Evolutionary conservation across 2,888 invertebrate species (phyloP).

Genomic region (Molanna angustata): DNA sequence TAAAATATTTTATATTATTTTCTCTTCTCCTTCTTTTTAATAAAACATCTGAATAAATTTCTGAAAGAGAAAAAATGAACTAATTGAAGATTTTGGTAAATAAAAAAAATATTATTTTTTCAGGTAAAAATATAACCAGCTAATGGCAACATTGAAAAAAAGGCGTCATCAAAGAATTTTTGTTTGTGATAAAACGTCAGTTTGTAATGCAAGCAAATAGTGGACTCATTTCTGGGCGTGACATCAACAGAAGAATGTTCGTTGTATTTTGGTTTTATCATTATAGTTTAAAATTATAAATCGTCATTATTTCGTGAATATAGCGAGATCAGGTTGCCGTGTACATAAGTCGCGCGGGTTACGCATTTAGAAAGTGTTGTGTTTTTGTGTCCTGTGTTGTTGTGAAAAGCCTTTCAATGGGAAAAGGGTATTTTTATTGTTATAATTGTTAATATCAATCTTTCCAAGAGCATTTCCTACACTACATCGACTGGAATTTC

Average conservation of each 20-base stretch:
- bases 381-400: background rate
- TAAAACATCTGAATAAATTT: too few species aligned
- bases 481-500: too few species aligned
- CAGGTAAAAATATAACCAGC: too few species aligned
- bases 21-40: too few species aligned
- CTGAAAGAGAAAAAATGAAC: too few species aligned
- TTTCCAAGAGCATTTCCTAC: too few species aligned
- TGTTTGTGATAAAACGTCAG: constrained; percentile 11
- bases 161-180: constrained; percentile 10
- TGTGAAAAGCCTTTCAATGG: constrained; percentile 14
- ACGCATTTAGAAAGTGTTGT: background rate
- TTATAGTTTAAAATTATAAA: constrained; percentile 5
- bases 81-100: too few species aligned
- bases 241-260: constrained; percentile 27
- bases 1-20: too few species aligned
- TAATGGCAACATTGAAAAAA: too few species aligned
- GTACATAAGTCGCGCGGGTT: background rate
- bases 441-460: too few species aligned
- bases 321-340: background rate
- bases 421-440: constrained; percentile 22
- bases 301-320: too few species aligned
- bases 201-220: constrained; percentile 23
- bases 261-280: constrained; percentile 17
- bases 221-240: constrained; percentile 31
- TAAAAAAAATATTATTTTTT: too few species aligned